Evolutionary conservation across 2,888 invertebrate species (phyloP), one percentile per base, ranked within the genome.

Genomic region (Lydus trimaculatus): DNA sequence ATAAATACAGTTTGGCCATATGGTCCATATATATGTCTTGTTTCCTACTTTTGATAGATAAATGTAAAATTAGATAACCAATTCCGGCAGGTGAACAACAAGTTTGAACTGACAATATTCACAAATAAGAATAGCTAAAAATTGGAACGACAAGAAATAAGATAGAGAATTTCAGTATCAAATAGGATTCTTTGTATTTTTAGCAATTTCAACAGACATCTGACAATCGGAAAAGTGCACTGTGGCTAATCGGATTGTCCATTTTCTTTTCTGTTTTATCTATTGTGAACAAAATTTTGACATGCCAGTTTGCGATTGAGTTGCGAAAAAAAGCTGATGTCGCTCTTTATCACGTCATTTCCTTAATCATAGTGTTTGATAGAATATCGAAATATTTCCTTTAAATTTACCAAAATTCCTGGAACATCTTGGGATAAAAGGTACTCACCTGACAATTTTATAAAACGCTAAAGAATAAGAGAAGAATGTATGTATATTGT

Each of bases 371-470:
- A 43, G n/a, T n/a, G n/a, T n/a, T n/a, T n/a, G n/a, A n/a, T n/a
- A n/a, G n/a, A n/a, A n/a, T n/a, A n/a, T n/a, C n/a, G n/a, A n/a
- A n/a, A n/a, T n/a, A n/a, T n/a, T n/a, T n/a, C n/a, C n/a, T n/a
- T n/a, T 43, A 48, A 6, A 48, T 43, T 43, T 9, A 20, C 2
- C 20, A 8, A 48, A 20, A 20, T 20, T 20, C 9, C 9, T 48
- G 5, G 20, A 48, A 48, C 48, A 20, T 20, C 48, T 20, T 48
- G 17, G 17, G 6, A 48, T 20, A 65, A 56, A 28, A 28, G 28
- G 61, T 60, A 59, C 48, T 64, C 64, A 68, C 67, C 67, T 68
- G 67, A 64, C 64, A 64, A 48, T 39, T 48, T 68, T 68, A 61
- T 58, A 43, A 67, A 59, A 8, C 31, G 31, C 60, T 61, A 61